Base-by-base conservation (phyloP, 2,797 vertebrate species). In the Mormyrus proboscirostris region DNA sequence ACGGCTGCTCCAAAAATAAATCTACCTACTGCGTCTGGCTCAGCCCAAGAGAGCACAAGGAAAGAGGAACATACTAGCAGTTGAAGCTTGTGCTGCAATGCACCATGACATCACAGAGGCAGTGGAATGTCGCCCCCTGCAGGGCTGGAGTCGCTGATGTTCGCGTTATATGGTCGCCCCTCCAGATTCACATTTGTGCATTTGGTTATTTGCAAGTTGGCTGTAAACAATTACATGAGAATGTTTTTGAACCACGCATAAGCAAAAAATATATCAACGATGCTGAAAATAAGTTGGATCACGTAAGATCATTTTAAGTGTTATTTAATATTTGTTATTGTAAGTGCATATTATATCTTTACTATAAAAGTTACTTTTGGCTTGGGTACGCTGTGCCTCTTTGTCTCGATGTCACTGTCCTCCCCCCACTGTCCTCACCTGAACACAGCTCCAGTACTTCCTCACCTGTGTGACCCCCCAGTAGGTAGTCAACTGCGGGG, bases 1-100 rank as follows among this genome's bases (percentile, higher is more conserved):
- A 25, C 8, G 8, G n/a, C 49, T 25, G 88, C 49, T 88, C 51
- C 25, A 19, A 82, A 88, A 82, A 79, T 53, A 82, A 88, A 88
- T 44, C 29, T 38, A 88, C 73, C 22, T 50, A 69, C 19, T 44
- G 38, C 57, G 10, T 6, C 22, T 38, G 38, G 41, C 19, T 69
- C 22, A 47, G 47, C 41, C 57, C 10, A 19, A 44, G 3, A 29
- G 14, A 47, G 49, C 10, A 84, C 25, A 22, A n/a, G 59, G 59
- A 62, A 84, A 7, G 41, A 33, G 65, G 25, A 69, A 33, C 3
- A 50, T 7, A 8, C 44, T 84, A 9, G 19, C 82, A 25, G 19
- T 50, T 1, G 65, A 69, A 29, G 25, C 10, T 10, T 0, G 3
- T 33, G 25, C 29, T 69, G 29, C 65, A 69, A 33, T 69, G 65